Evolutionary conservation across 2,888 invertebrate genomes (phyloP).

Genomic region (Fragum whitleyi): DNA sequence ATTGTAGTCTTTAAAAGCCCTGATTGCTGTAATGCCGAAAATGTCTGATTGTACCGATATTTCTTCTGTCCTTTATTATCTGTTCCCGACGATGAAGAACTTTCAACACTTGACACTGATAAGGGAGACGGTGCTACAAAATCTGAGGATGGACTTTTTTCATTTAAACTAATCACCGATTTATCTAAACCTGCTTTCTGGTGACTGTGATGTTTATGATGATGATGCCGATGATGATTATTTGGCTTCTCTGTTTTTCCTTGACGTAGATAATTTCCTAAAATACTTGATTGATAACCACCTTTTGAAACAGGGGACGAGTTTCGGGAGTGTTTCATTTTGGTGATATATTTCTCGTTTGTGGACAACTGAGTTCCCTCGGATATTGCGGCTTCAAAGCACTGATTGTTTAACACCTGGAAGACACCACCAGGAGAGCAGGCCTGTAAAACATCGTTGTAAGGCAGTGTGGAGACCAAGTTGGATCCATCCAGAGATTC

Average conservation of each 20-base stretch:
- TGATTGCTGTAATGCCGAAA: conserved; percentile 72
- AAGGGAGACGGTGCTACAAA: conserved; percentile 1
- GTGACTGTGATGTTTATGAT: conserved; percentile 9
- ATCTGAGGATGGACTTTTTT: background rate
- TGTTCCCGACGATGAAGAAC: background rate
- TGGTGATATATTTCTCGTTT: conserved; percentile 20
- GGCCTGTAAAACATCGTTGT: background rate
- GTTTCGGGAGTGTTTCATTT: conserved; percentile 35
- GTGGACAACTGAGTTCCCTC: conserved; percentile 23
- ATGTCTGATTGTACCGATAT: conserved; percentile 72
- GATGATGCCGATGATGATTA: conserved; percentile 15
- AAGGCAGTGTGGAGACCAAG: background rate
- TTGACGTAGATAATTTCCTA: background rate
- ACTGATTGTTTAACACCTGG: conserved; percentile 36
- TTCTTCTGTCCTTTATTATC: conserved; percentile 42
- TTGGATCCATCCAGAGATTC: conserved; percentile 4
- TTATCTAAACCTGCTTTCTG: background rate
- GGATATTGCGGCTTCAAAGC: conserved; percentile 52
- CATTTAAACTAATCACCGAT: background rate
- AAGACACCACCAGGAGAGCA: background rate
- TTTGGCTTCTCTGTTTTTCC: background rate
- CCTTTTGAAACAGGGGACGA: background rate
- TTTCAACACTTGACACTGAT: conserved; percentile 5
- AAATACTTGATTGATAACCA: background rate
- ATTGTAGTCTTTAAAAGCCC: conserved; percentile 89